Evolutionary conservation across 2,797 vertebrate genomes (phyloP).

Genomic region (Microchirus variegatus): DNA sequence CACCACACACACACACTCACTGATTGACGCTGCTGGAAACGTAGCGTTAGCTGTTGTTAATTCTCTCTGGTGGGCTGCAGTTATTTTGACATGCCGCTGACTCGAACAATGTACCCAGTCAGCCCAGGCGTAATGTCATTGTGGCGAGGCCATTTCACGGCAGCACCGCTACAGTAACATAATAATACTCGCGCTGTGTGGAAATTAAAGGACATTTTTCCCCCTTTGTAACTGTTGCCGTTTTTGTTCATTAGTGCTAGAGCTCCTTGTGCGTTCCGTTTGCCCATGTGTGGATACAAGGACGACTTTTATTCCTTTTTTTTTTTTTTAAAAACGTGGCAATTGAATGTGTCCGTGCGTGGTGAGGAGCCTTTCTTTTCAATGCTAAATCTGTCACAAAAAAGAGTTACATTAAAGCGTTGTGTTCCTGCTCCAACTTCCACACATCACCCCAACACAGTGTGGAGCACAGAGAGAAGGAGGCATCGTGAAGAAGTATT

Average conservation of each 20-base stretch:
- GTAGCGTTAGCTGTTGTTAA: constrained; percentile 50
- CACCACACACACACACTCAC: constrained; percentile 46
- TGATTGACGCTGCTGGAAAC: constrained; percentile 30
- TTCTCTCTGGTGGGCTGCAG: constrained; percentile 44
- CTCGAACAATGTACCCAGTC: constrained; percentile 33
- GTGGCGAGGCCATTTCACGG: constrained; percentile 23
- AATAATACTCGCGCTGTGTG: constrained; percentile 1
- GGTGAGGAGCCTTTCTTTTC: no score
- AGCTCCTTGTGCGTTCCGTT: constrained; percentile 2
- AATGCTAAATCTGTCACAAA: no score
- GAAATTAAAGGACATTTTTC: constrained; percentile 13
- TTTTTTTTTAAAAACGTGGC: constrained; percentile 9
- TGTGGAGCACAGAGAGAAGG: neutral
- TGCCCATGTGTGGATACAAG: neutral
- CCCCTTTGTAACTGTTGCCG: constrained; percentile 1
- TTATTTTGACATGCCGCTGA: constrained; percentile 54
- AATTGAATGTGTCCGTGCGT: constrained; percentile 12
- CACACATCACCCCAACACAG: neutral
- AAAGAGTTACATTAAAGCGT: neutral
- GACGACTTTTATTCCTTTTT: constrained; percentile 9
- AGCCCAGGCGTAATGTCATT: constrained; percentile 30
- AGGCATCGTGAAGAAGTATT: neutral
- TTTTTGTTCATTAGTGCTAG: constrained; percentile 13
- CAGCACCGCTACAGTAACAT: neutral
- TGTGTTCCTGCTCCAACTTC: neutral